phyloP scores from a whole-genome alignment of 2,888 invertebrate species.

The Antheraea assamensis region DNA sequence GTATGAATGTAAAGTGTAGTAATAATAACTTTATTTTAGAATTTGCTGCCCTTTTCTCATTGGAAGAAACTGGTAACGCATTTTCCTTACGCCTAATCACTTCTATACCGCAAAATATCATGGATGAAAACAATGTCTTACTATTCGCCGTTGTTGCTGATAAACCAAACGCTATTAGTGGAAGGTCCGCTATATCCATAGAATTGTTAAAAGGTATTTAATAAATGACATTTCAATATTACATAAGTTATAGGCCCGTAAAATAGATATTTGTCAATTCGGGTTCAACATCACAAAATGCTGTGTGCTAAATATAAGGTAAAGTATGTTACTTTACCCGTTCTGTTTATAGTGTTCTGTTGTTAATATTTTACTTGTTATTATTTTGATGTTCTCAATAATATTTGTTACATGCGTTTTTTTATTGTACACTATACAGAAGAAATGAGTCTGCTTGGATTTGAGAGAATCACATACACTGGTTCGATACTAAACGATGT shows the following conservation, averaged over 20 bases:
- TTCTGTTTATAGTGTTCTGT: neutral
- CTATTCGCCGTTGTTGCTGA: slow-evolving; percentile 43
- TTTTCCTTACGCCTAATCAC: slow-evolving; percentile 27
- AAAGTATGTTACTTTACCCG: neutral
- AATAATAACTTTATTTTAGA: slow-evolving; percentile 34
- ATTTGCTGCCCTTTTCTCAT: slow-evolving; percentile 32
- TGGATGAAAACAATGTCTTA: slow-evolving; percentile 41
- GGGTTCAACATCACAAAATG: neutral
- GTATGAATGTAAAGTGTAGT: neutral
- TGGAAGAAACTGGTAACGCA: slow-evolving; percentile 28
- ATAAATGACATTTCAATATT: neutral
- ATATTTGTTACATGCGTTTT: neutral
- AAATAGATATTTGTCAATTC: neutral
- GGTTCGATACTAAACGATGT: slow-evolving; percentile 36
- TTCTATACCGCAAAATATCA: slow-evolving; percentile 35
- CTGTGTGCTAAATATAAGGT: neutral
- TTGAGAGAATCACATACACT: slow-evolving; percentile 39
- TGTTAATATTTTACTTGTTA: neutral
- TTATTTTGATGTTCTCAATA: neutral
- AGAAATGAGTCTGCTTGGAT: slow-evolving; percentile 32
- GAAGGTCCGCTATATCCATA: slow-evolving; percentile 44
- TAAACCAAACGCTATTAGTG: slow-evolving; percentile 34
- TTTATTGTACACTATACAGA: neutral
- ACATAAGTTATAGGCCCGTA: neutral
- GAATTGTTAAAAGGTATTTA: slow-evolving; percentile 45